Conservation (phyloP, 2,797 vertebrate genomes). For the Macropodus opercularis region DNA sequence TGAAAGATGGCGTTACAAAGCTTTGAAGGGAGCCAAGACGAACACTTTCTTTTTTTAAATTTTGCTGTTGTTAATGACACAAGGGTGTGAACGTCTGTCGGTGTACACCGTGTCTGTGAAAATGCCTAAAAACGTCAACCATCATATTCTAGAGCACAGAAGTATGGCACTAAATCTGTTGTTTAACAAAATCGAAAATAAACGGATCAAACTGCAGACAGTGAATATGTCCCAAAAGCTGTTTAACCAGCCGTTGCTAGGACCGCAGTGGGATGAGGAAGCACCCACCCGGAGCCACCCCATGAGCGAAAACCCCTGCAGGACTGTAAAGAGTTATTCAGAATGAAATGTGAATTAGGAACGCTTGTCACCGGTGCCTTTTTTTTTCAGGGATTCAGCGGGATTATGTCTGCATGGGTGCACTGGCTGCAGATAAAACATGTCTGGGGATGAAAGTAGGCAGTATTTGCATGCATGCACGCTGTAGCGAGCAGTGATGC, state of each 20-base stretch:
- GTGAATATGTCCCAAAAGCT: too few relatives aligned
- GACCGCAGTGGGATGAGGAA: slow-evolving; percentile 54
- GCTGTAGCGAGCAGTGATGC: slow-evolving; percentile 41
- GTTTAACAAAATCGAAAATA: too few relatives aligned
- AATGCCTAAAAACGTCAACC: too few relatives aligned
- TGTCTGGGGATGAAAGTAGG: slow-evolving; percentile 57
- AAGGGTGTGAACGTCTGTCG: too few relatives aligned
- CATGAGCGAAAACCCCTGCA: slow-evolving; percentile 40
- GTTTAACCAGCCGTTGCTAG: slow-evolving; percentile 43
- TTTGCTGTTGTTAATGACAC: too few relatives aligned
- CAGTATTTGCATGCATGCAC: slow-evolving; percentile 48
- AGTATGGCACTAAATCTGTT: too few relatives aligned
- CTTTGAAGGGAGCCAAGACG: not conserved
- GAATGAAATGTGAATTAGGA: slow-evolving; percentile 66
- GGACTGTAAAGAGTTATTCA: slow-evolving; percentile 40
- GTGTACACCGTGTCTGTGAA: too few relatives aligned
- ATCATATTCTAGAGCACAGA: too few relatives aligned
- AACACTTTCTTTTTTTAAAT: too few relatives aligned
- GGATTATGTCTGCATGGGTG: slow-evolving; percentile 77
- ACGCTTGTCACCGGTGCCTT: slow-evolving; percentile 61
- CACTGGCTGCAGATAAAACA: slow-evolving; percentile 76
- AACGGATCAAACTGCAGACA: too few relatives aligned
- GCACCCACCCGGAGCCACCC: slow-evolving; percentile 43
- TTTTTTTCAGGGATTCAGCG: slow-evolving; percentile 63
- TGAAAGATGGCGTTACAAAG: not conserved